phyloP scores from a whole-genome alignment of 2,113 vertebrate species.

The Pyrgilauda ruficollis region DNA sequence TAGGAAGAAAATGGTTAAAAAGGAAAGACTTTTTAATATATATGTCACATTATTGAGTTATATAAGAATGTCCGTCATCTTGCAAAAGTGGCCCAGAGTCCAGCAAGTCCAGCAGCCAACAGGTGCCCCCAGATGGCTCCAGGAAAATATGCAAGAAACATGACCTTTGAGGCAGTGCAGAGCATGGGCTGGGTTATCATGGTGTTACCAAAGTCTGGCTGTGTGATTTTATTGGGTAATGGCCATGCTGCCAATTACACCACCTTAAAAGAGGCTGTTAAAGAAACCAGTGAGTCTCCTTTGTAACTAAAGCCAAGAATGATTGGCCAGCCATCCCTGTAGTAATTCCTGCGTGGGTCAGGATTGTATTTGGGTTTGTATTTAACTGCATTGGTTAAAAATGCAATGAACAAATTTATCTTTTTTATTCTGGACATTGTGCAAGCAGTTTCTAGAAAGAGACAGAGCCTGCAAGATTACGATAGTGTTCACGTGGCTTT shows the following conservation, averaged over 20 bases:
- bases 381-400: slow-evolving; percentile 2
- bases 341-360: not conserved
- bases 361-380: not conserved
- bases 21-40: not conserved
- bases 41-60: not conserved
- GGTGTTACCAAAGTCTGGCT: not conserved
- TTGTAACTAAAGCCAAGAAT: not conserved
- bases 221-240: not conserved
- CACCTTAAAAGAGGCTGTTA: not conserved
- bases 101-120: not conserved
- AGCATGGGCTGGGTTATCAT: not conserved
- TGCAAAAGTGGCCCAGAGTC: not conserved
- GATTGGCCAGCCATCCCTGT: not conserved
- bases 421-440: slow-evolving; percentile 4
- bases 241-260: not conserved
- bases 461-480: not conserved
- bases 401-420: not conserved
- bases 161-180: not conserved
- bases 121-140: slow-evolving; percentile 17
- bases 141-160: not conserved
- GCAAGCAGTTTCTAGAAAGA: slow-evolving; percentile 51
- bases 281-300: not conserved
- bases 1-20: not conserved
- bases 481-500: slow-evolving; percentile 16
- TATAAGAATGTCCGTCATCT: not conserved